A percentile compares a stretch with the other conserved stretches of the same genome.
Evolutionary conservation across 2,888 invertebrate species (phyloP).

Genomic region (Orchesella flavescens): DNA sequence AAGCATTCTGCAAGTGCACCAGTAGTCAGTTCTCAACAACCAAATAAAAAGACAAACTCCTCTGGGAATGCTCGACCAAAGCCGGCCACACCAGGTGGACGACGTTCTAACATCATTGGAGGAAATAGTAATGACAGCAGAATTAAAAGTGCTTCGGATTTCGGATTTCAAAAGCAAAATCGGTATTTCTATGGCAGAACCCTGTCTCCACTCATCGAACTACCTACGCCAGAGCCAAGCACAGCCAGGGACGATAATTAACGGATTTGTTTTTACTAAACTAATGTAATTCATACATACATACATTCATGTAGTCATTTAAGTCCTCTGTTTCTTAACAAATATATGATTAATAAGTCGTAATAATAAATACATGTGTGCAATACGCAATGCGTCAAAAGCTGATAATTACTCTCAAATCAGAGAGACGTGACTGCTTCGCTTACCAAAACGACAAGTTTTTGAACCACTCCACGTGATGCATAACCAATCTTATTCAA

Average conservation of each 20-base stretch:
- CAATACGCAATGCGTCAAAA: too few relatives aligned
- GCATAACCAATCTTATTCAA: too few relatives aligned
- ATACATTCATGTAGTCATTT: neutral
- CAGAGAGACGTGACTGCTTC: too few relatives aligned
- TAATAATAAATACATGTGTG: too few relatives aligned
- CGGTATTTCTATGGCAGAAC: slow-evolving; percentile 49
- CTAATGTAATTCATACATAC: neutral
- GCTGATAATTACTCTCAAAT: too few relatives aligned
- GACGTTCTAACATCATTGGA: slow-evolving; percentile 14
- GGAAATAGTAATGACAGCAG: neutral
- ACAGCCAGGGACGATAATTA: slow-evolving; percentile 44
- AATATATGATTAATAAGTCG: too few relatives aligned
- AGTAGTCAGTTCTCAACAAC: neutral
- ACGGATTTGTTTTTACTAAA: neutral
- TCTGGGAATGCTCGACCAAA: slow-evolving; percentile 10
- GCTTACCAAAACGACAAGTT: too few relatives aligned
- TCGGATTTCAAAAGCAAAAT: neutral
- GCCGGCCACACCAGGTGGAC: slow-evolving; percentile 43
- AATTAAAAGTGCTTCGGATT: neutral
- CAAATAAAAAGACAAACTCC: too few relatives aligned
- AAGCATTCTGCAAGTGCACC: slow-evolving; percentile 11
- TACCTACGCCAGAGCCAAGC: slow-evolving; percentile 55
- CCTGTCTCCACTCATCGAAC: slow-evolving; percentile 58
- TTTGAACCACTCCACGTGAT: too few relatives aligned
- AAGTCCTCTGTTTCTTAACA: too few relatives aligned